Conservation (phyloP, 2,797 vertebrate species). For the Pantherophis vulpinus region DNA sequence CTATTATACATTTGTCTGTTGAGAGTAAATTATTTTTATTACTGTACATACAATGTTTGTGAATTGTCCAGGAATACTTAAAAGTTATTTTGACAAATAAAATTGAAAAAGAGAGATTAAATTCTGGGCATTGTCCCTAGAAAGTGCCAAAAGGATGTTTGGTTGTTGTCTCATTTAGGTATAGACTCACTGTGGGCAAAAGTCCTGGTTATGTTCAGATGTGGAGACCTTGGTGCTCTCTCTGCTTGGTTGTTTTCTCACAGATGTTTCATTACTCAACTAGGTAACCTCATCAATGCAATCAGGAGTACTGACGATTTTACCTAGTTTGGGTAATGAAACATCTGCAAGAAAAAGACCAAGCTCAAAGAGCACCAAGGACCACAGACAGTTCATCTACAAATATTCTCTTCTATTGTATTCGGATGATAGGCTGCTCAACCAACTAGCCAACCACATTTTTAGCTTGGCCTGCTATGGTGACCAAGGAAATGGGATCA, state of each 20-base stretch:
- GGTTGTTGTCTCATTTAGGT: conserved; percentile 33
- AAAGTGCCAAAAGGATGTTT: conserved; percentile 42
- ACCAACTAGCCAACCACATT: neutral
- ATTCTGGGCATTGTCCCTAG: conserved; percentile 51
- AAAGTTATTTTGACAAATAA: conserved; percentile 3
- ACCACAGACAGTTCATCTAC: neutral
- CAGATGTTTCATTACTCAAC: neutral
- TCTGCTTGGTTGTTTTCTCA: neutral
- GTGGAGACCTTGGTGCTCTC: neutral
- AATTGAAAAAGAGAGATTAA: conserved; percentile 47
- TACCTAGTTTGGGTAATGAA: neutral
- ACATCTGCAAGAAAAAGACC: neutral
- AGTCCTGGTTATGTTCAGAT: neutral
- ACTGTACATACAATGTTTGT: conserved; percentile 81
- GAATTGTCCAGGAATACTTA: conserved; percentile 58
- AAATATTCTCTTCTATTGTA: neutral
- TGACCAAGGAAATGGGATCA: neutral
- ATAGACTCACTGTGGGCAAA: neutral
- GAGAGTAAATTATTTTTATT: conserved; percentile 92
- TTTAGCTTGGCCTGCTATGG: neutral
- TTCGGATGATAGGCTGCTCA: neutral
- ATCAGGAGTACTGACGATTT: neutral
- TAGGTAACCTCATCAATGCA: neutral
- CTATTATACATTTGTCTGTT: conserved; percentile 80
- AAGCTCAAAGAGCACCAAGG: neutral